Evolutionary conservation across 2,888 invertebrate genomes (phyloP), one percentile per base, ranked within the genome.

Genomic region (Thecocarcelia acutangulata): DNA sequence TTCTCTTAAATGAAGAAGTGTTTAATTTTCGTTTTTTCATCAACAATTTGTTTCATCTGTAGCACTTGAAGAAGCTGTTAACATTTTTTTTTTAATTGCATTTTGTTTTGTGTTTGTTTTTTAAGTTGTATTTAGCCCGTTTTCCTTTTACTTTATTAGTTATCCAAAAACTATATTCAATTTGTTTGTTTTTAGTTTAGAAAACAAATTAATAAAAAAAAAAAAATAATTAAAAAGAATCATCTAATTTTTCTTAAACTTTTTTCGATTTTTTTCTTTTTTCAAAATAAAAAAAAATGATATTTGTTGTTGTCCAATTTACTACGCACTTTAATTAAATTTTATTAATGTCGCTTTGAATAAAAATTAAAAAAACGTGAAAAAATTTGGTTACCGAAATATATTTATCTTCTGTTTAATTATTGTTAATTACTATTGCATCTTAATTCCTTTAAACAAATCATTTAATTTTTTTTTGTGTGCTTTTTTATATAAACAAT

Each of bases 261-360:
- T 70, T 82, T 82, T 82, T 82, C 70, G 70, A 70, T 70, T 82
- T 78, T 82, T 82, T 78, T 75, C 48, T 70, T 82, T 79, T 82
- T 78, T 66, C 69, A 75, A 82, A 78, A 74, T 61, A 81, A 59
- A 77, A 59, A 33, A 81, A 46, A 68, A 73, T 46, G 63, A 82
- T 82, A 82, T 82, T 82, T 82, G 82, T 82, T 82, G 82, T 82
- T 82, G 82, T 82, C 78, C 82, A 82, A 82, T 82, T 79, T 78
- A 66, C 82, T 82, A 70, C 82, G 82, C 78, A 82, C 82, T 78
- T 78, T 73, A 59, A 61, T 77, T 77, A 68, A 73, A 73, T 66
- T 64, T 40, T 63, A 64, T 76, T 70, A 82, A 82, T 82, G 70
- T 82, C 74, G 82, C 82, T 82, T 82, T 61, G 48, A 72, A 61